phyloP scores from a whole-genome alignment of 1,140 invertebrate species.

The Amphibalanus amphitrite region DNA sequence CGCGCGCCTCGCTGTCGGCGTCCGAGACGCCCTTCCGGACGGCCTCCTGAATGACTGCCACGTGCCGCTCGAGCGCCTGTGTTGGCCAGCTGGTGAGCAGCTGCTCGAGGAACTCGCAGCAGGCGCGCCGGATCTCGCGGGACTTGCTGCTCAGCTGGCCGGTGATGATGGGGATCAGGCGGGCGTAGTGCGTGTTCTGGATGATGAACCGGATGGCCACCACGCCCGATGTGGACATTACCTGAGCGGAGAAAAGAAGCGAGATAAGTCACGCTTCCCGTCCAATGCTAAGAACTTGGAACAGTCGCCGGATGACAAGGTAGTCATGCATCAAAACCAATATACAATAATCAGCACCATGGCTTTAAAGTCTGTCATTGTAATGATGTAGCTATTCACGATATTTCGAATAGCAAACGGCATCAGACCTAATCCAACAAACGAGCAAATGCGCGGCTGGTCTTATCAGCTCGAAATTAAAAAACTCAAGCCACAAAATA shows the following conservation, averaged over 20 bases:
- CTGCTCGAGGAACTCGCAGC: constrained; percentile 68
- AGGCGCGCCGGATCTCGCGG: constrained; percentile 66
- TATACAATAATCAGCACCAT: too few species aligned
- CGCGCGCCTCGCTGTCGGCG: constrained; percentile 74
- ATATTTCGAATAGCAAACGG: background rate
- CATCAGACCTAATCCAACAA: background rate
- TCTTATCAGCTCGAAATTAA: background rate
- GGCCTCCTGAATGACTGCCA: constrained; percentile 54
- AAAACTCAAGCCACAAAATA: background rate
- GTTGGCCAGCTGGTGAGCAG: constrained; percentile 72
- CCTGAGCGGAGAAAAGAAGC: constrained; percentile 29
- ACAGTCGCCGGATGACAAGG: too few species aligned
- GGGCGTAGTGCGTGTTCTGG: constrained; percentile 59
- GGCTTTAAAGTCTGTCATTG: too few species aligned
- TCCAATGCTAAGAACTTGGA: background rate
- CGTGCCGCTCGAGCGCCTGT: constrained; percentile 61
- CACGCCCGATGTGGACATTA: constrained; percentile 77
- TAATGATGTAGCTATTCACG: too few species aligned
- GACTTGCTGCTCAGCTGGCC: constrained; percentile 63
- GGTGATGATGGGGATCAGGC: constrained; percentile 73
- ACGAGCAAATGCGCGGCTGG: background rate
- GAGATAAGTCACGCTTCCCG: background rate
- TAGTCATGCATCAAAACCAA: too few species aligned
- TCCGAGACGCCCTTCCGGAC: constrained; percentile 79
- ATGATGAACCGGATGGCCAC: constrained; percentile 79